These are phyloP conservation scores for Synodontis membranacea DNA, from an alignment of 2,113 vertebrate genomes.

Conservation along the genomic window DNA sequence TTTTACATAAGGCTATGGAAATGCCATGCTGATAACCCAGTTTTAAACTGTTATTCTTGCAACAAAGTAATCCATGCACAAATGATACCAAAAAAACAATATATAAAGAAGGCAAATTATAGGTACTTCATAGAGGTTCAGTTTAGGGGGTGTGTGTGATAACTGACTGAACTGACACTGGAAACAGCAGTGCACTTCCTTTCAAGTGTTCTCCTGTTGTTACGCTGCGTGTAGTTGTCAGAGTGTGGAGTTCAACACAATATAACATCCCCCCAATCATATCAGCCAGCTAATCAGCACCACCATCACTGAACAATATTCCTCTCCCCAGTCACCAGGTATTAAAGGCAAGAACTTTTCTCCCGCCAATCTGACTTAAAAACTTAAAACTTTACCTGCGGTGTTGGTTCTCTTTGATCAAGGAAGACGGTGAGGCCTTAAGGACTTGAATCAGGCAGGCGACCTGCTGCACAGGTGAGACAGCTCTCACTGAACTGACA, in stretches of 20 bases:
- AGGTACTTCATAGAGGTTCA: neutral
- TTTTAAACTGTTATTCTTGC: neutral
- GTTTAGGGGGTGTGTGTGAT: neutral
- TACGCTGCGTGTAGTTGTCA: conserved; percentile 22
- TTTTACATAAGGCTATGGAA: neutral
- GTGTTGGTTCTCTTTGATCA: conserved; percentile 62
- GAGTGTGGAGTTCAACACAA: conserved; percentile 30
- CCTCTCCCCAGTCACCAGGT: conserved; percentile 45
- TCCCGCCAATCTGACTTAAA: conserved; percentile 28
- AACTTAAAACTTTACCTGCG: conserved; percentile 50
- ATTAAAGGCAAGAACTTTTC: conserved; percentile 24
- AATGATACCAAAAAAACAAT: neutral
- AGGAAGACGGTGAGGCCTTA: conserved; percentile 56
- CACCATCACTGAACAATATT: conserved; percentile 43
- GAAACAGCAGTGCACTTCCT: conserved; percentile 14
- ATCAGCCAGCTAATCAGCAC: conserved; percentile 56
- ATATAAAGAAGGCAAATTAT: neutral
- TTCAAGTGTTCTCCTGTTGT: conserved; percentile 10
- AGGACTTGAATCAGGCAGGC: conserved; percentile 53
- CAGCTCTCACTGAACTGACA: conserved; percentile 52
- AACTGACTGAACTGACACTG: conserved; percentile 26
- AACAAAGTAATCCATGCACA: neutral
- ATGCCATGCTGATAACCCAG: neutral
- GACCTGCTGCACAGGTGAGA: conserved; percentile 43
- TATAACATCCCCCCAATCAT: conserved; percentile 50